Base-by-base conservation (phyloP, 2,113 vertebrate genomes). In the Craseonycteris thonglongyai region DNA sequence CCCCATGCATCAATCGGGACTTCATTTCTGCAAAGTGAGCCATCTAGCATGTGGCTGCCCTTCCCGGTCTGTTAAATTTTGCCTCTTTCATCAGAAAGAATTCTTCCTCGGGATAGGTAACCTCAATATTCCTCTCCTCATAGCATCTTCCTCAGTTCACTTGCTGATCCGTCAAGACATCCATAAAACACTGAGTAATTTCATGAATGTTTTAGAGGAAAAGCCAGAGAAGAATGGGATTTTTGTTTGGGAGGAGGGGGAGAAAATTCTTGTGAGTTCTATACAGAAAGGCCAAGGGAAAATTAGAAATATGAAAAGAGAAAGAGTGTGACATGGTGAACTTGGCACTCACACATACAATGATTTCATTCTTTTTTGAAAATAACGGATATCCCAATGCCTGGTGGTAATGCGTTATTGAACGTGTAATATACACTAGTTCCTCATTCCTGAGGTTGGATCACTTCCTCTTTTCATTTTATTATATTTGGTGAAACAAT, bases 381-480 rank as follows among this genome's bases (percentile, higher is more conserved):
- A 84, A 65, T 54, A 45, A 47, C 66, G 61, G 33, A 6, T 38
- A 65, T 81, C 71, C 68, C 66, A 49, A 3, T 18, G 18, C 15
- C 59, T 56, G 61, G 56, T 78, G 49, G 33, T 10, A 61, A 90
- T 18, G 35, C 5, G 71, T 96, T 92, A 30, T 16, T 33, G 59
- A 75, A 47, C 18, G 59, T 47, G 38, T 76, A 38, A 11, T 61
- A 42, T 7, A 45, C 13, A 21, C 26, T 18, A 21, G 58, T 82
- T 96, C 95, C 95, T 94, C 90, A 38, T 91, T 85, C 59, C 69
- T 92, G 78, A 88, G 22, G 68, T 54, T 94, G 15, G 28, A 61
- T 87, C 94, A 15, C 49, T 51, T 96, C 89, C 76, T 63, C 63
- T 93, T 95, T 90, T 72, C 58, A 7, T 91, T 54, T 76, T 11